phyloP scores from a whole-genome alignment of 2,888 invertebrate species.

The Drosophila prolongata region DNA sequence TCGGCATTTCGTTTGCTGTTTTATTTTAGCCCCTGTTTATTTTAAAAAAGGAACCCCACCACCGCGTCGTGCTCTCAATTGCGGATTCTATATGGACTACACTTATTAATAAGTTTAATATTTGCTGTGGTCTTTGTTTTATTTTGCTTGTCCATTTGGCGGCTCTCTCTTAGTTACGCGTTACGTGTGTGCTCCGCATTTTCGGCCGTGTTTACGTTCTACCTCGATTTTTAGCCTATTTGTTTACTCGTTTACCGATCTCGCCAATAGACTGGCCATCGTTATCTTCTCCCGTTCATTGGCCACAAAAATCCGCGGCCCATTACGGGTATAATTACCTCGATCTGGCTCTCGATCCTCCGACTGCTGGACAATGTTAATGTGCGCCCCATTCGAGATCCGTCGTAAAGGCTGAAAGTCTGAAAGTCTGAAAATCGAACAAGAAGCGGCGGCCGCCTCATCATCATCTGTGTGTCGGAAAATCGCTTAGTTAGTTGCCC shows the following conservation, averaged over 20 bases:
- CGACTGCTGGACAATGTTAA: constrained; percentile 48
- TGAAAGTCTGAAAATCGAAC: neutral
- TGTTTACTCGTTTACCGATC: constrained; percentile 57
- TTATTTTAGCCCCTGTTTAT: constrained; percentile 60
- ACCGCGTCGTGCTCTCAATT: constrained; percentile 24
- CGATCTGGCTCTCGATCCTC: constrained; percentile 29
- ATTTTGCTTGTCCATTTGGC: constrained; percentile 20
- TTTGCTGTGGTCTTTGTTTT: constrained; percentile 49
- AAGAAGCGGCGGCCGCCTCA: neutral
- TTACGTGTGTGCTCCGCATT: constrained; percentile 27
- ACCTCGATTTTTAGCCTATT: constrained; percentile 43
- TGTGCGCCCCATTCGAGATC: constrained; percentile 36
- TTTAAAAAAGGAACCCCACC: constrained; percentile 47
- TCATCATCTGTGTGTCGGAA: constrained; percentile 17
- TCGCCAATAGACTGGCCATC: constrained; percentile 32
- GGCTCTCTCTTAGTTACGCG: constrained; percentile 18
- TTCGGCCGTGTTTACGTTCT: constrained; percentile 39
- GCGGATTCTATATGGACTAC: constrained; percentile 55
- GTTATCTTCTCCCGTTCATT: constrained; percentile 33
- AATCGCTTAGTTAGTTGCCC: constrained; percentile 33
- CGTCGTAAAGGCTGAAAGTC: constrained; percentile 7
- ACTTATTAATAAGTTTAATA: constrained; percentile 77
- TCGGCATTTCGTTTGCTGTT: constrained; percentile 49
- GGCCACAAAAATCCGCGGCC: constrained; percentile 52
- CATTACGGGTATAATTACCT: constrained; percentile 56